phyloP scores from a whole-genome alignment of 2,888 invertebrate genomes.

The Elmis aenea region DNA sequence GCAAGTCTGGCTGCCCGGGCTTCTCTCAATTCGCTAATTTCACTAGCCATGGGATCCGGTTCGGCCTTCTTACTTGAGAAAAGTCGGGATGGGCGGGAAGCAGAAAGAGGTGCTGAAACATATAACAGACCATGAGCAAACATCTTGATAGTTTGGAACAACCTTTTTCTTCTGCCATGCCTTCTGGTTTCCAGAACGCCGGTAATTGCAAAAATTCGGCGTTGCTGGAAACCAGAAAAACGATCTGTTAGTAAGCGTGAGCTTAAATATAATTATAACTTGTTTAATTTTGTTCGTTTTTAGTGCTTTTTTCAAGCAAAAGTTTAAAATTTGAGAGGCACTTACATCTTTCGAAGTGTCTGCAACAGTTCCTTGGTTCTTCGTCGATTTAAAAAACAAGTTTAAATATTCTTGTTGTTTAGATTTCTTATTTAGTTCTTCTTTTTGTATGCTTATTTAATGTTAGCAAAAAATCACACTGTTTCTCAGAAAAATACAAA shows the following conservation, averaged over 20 bases:
- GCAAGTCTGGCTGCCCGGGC: slow-evolving; percentile 59
- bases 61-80: slow-evolving; percentile 57
- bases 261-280: slow-evolving; percentile 5
- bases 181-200: too few relatives aligned
- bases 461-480: slow-evolving; percentile 26
- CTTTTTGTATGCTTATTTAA: slow-evolving; percentile 8
- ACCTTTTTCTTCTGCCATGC: too few relatives aligned
- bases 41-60: slow-evolving; percentile 51
- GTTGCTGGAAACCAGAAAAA: background rate
- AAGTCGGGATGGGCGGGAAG: slow-evolving; percentile 64
- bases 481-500: slow-evolving; percentile 24
- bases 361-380: slow-evolving; percentile 7
- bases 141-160: too few relatives aligned
- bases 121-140: too few relatives aligned
- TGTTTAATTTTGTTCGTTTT: slow-evolving; percentile 19
- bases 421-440: slow-evolving; percentile 23
- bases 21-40: slow-evolving; percentile 54
- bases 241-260: slow-evolving; percentile 5
- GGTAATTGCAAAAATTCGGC: too few relatives aligned
- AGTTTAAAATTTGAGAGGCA: slow-evolving; percentile 20
- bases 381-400: slow-evolving; percentile 11
- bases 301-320: slow-evolving; percentile 22
- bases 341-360: slow-evolving; percentile 19
- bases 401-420: slow-evolving; percentile 19
- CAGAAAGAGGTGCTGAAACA: slow-evolving; percentile 50